A percentile compares a stretch with the other conserved stretches of the same genome.
Conservation (phyloP, 1,140 invertebrate genomes). For the Antheraea mylitta region DNA sequence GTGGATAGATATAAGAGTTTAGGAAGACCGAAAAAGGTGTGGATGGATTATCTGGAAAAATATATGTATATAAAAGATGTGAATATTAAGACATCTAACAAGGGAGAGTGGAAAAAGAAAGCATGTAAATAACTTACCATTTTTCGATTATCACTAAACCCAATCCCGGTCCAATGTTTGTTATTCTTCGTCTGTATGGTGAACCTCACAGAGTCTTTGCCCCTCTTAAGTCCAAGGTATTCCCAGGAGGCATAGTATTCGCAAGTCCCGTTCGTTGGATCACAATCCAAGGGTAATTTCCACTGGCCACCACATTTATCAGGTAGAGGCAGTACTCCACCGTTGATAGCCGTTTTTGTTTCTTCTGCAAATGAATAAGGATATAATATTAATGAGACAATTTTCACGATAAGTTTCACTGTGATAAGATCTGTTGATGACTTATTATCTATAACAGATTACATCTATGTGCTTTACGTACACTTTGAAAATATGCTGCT, state of each 20-base stretch:
- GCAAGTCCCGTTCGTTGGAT: constrained; percentile 83
- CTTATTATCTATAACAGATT: too few relatives aligned
- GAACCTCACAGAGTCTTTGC: constrained; percentile 90
- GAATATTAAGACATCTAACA: too few relatives aligned
- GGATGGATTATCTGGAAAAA: too few relatives aligned
- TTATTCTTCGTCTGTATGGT: constrained; percentile 90
- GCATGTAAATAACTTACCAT: constrained; percentile 82
- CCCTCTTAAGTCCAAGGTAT: constrained; percentile 83
- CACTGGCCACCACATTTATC: constrained; percentile 88
- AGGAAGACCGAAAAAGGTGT: too few relatives aligned
- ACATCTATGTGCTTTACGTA: too few relatives aligned
- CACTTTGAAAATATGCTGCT: too few relatives aligned
- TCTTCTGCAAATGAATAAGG: constrained; percentile 52
- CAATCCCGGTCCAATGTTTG: constrained; percentile 96
- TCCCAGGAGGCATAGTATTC: constrained; percentile 93
- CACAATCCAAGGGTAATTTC: constrained; percentile 87
- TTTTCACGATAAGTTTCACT: too few relatives aligned
- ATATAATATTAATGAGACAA: not conserved
- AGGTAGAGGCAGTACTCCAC: constrained; percentile 52
- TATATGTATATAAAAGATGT: too few relatives aligned
- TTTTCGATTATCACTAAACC: constrained; percentile 91
- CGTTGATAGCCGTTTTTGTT: constrained; percentile 48
- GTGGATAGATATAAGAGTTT: too few relatives aligned
- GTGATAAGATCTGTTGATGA: too few relatives aligned
- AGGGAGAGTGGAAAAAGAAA: too few relatives aligned